Percentiles rank a stretch among this genome's conserved stretches.
phyloP scores from a whole-genome alignment of 2,113 vertebrate genomes.

The Cephalophus harveyi region DNA sequence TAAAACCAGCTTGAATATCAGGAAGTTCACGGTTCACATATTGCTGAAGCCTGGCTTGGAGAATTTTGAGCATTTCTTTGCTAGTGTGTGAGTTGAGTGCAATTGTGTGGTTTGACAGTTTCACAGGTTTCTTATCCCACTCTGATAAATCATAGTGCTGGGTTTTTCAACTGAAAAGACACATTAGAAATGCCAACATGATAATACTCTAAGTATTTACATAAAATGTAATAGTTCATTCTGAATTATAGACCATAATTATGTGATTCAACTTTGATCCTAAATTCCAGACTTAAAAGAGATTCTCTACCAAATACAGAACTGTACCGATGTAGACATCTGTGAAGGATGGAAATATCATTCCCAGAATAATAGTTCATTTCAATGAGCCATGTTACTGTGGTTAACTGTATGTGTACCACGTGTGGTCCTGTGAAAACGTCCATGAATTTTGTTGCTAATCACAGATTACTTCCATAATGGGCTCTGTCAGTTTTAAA shows the following conservation, averaged over 20 bases:
- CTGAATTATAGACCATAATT: neutral
- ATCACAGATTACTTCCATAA: neutral
- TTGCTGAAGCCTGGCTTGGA: no score
- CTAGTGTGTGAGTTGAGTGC: no score
- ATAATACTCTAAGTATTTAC: neutral
- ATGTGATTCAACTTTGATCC: neutral
- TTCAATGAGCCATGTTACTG: neutral
- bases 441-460: neutral
- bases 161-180: neutral
- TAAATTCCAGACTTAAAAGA: neutral
- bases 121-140: neutral
- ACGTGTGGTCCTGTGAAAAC: neutral
- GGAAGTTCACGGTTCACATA: fast-evolving
- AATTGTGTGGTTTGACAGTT: neutral
- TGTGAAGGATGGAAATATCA: neutral
- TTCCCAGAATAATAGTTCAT: neutral
- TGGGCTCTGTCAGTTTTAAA: neutral
- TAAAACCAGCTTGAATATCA: no score
- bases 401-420: neutral
- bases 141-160: neutral
- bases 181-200: neutral
- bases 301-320: neutral
- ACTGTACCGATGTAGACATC: fast-evolving
- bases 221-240: neutral
- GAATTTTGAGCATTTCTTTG: no score